These are phyloP conservation scores for Camptogramma bilineatum DNA, from an alignment of 2,888 invertebrate species.

Conservation along the genomic window DNA sequence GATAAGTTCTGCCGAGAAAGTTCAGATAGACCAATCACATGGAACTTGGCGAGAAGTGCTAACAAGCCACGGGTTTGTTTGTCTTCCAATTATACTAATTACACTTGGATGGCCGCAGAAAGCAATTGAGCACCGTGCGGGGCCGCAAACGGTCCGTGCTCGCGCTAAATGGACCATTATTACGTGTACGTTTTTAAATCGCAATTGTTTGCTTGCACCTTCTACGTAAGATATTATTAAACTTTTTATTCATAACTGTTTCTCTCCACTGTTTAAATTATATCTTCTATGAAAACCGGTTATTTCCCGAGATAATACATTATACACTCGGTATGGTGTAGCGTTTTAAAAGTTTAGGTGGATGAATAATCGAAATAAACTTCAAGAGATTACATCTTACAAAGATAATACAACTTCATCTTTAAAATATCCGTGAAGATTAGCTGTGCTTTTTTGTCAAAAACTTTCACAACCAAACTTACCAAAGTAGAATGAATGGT, in stretches of 20 bases:
- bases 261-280: too few species aligned
- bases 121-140: conserved; percentile 33
- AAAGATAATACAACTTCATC: too few species aligned
- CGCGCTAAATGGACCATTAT: conserved; percentile 40
- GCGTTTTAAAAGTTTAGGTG: too few species aligned
- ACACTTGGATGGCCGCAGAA: conserved; percentile 30
- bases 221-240: neutral
- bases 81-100: conserved; percentile 44
- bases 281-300: too few species aligned
- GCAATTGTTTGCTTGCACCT: conserved; percentile 9
- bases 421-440: too few species aligned
- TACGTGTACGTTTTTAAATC: conserved; percentile 42
- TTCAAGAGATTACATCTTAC: too few species aligned
- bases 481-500: too few species aligned
- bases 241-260: neutral
- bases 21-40: conserved; percentile 2
- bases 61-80: conserved; percentile 33
- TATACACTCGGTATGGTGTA: too few species aligned
- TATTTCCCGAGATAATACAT: too few species aligned
- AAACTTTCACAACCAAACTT: too few species aligned
- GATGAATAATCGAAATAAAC: too few species aligned
- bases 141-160: conserved; percentile 38
- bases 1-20: neutral
- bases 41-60: conserved; percentile 14
- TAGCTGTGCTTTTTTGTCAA: too few species aligned